These are phyloP conservation scores for Aspidoscelis tigris DNA, from an alignment of 2,113 vertebrate genomes.

Conservation along the genomic window DNA sequence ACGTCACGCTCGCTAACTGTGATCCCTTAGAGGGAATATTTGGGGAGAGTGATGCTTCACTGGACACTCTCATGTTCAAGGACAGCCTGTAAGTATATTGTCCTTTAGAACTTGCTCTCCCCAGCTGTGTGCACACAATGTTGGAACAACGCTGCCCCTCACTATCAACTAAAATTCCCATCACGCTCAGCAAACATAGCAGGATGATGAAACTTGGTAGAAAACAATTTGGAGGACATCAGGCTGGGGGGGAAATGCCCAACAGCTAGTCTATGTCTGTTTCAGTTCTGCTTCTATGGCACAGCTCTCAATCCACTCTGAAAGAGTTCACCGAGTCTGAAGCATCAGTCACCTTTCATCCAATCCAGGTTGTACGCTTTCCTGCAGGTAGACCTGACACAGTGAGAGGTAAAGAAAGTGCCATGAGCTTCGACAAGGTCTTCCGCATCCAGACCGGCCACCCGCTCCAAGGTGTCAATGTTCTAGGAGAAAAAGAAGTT, in stretches of 20 bases:
- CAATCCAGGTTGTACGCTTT: conserved; percentile 83
- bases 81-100: too few species aligned
- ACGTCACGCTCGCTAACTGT: too few species aligned
- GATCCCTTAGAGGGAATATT: too few species aligned
- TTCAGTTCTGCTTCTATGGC: not conserved
- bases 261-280: not conserved
- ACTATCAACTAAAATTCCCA: not conserved
- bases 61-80: too few species aligned
- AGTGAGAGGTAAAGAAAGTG: conserved; percentile 90
- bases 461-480: conserved; percentile 90
- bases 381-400: conserved; percentile 79
- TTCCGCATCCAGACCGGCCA: conserved; percentile 83
- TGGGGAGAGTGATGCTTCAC: too few species aligned
- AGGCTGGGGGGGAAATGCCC: not conserved
- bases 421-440: conserved; percentile 92
- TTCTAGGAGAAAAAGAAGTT: conserved; percentile 74
- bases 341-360: conserved; percentile 86
- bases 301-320: too few species aligned
- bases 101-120: too few species aligned
- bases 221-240: too few species aligned
- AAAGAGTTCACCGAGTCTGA: not conserved
- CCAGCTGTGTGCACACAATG: not conserved
- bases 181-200: too few species aligned
- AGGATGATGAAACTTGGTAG: too few species aligned
- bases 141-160: too few species aligned